Evolutionary conservation across 2,113 vertebrate species (phyloP), one percentile per base, ranked within the genome.

Genomic region (Amazona vittata): DNA sequence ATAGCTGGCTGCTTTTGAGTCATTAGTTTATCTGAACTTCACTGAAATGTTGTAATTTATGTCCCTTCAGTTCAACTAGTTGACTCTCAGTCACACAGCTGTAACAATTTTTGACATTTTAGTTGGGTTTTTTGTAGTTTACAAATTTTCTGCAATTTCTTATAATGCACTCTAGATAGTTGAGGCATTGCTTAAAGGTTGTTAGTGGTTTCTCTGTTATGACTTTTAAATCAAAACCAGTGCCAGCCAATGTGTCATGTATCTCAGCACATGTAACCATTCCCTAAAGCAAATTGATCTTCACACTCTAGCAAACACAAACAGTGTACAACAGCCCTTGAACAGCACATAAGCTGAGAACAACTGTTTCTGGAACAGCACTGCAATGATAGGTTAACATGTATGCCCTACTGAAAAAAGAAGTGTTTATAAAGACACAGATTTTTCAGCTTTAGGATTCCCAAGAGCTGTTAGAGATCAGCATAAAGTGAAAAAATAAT

Each of bases 171-270:
- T 59, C 63, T 83, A 76, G 84, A 91, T 86, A 94, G 62, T 39
- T 82, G 74, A 96, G 74, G 59, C 93, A 87, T 96, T 91, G 84
- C 90, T 90, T 93, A 73, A 95, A 96, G 91, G 64, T 93, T 91
- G 33, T 93, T 95, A 79, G 94, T 90, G 94, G 92, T 95, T 97
- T 95, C 65, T 95, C 81, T 96, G 87, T 87, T 93, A 71, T 50
- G 84, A 75, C 76, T 94, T 91, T 87, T 55, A 91, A 96, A 96
- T 93, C 62, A 82, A 91, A 94, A 86, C 55, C 75, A 90, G 70
- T 90, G 90, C 90, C 88, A 88, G 63, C 52, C 75, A 83, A 64
- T 62, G 69, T 93, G 91, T 70, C n/a, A 46, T 71, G 21, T 84
- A 15, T 53, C 86, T 95, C 77, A 82, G 76, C 73, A 78, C 47